Base-by-base conservation (phyloP, 2,888 invertebrate genomes). In the Omphaloscelis lunosa region DNA sequence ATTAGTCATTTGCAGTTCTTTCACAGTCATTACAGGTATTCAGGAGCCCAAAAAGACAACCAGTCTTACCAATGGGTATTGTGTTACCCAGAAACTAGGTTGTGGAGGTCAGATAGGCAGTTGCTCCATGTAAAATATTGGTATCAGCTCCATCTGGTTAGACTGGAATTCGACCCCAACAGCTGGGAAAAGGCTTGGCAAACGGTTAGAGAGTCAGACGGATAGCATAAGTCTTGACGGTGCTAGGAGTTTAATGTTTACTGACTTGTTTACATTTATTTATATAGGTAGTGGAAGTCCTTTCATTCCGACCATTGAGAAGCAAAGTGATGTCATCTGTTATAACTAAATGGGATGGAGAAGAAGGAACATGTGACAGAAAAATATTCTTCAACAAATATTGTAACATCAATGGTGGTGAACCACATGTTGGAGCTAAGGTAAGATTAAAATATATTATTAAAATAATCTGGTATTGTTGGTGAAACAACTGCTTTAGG, bases 301-400 rank as follows among this genome's bases (percentile, higher is more conserved):
- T 96, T 66, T 97, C 97, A 74, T 97, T 98, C 34, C 95, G 95
- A 78, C 97, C 98, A 0, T 90, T 98, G 23, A 95, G 98, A 83
- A 95, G 95, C 27, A 97, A 97, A 90, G 91, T 97, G 7, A 92
- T 95, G 71, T 93, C 95, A 76, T 97, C 97, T 4, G 92, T 90
- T 34, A 93, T 98, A 27, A 94, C 94, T 20, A 91, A 95, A 51
- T 94, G 97, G 87, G 92, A 92, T 77, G 94, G 94, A 1, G 91
- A 94, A 15, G 92, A 93, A 78, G 98, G 98, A 5, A 93, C 94
- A 15, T 97, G 98, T 80, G 97, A 97, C 79, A 95, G 94, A 29
- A 93, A 96, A 75, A 97, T 97, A 65, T 97, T 97, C 91, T 98
- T 98, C 86, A 95, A 97, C 53, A 97, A 95, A 86, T 95, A 97